Evolutionary conservation across 2,888 invertebrate genomes (phyloP).

Genomic region (Cantharis rufa): DNA sequence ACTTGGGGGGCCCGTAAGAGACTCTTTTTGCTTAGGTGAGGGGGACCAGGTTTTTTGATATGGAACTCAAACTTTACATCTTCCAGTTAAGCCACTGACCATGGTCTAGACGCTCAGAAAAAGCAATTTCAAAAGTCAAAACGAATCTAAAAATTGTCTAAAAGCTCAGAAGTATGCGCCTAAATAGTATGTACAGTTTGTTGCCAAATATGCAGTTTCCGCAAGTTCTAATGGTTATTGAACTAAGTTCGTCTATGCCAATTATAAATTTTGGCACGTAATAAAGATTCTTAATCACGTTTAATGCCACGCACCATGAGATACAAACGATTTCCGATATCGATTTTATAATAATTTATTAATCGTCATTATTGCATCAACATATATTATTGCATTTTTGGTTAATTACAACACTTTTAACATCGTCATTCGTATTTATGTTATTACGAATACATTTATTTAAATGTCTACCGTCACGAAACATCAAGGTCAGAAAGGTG

Average conservation of each 20-base stretch:
- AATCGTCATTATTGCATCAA: background rate
- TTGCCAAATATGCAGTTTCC: conserved; percentile 8
- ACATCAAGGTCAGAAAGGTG: background rate
- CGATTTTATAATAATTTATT: background rate
- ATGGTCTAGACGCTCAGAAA: too few relatives aligned
- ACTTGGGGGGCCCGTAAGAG: too few relatives aligned
- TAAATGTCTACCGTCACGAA: background rate
- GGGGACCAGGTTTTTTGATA: too few relatives aligned
- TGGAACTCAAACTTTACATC: too few relatives aligned
- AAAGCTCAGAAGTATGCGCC: background rate
- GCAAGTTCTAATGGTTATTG: conserved; percentile 9
- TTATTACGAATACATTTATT: background rate
- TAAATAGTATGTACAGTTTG: background rate
- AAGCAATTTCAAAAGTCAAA: background rate
- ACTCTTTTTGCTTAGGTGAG: too few relatives aligned
- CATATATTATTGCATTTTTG: background rate
- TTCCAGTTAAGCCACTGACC: too few relatives aligned
- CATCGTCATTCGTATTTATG: background rate
- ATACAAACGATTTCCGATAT: background rate
- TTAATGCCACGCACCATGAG: background rate
- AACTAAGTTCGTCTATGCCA: conserved; percentile 3
- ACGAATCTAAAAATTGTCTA: background rate
- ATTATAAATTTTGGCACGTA: conserved; percentile 6
- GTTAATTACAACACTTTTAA: background rate
- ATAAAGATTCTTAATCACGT: background rate